Conservation (phyloP, 2,888 invertebrate species). For the Tricholauxania praeusta region DNA sequence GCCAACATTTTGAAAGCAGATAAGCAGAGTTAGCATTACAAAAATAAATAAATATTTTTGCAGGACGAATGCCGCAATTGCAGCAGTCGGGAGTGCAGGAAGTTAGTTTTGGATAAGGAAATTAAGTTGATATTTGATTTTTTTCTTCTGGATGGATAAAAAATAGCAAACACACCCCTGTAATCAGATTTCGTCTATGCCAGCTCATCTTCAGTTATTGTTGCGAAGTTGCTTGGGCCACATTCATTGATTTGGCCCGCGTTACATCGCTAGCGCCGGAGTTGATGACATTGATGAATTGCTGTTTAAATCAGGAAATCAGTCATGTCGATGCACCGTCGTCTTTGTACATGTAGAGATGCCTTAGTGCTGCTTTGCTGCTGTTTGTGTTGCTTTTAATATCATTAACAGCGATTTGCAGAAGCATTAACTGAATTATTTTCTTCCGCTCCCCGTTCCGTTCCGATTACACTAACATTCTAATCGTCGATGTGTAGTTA, state of each 20-base stretch:
- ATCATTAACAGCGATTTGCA: constrained; percentile 58
- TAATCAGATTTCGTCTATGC: background rate
- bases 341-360: background rate
- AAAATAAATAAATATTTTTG: constrained; percentile 16
- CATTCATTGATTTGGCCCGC: background rate
- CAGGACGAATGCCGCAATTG: background rate
- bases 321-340: constrained; percentile 56
- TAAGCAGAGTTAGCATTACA: constrained; percentile 6
- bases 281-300: constrained; percentile 66
- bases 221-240: background rate
- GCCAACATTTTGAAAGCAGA: constrained; percentile 15
- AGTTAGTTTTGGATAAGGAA: constrained; percentile 22
- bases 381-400: constrained; percentile 46
- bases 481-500: constrained; percentile 33
- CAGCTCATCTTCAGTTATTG: background rate
- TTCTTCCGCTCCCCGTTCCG: background rate
- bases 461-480: constrained; percentile 12
- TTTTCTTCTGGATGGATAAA: no score
- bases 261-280: background rate
- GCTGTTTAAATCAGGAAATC: constrained; percentile 67
- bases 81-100: constrained; percentile 4
- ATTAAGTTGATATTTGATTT: background rate
- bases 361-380: background rate
- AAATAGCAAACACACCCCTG: background rate
- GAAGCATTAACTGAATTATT: constrained; percentile 57